These are phyloP conservation scores for Galagoides demidoff DNA, from an alignment of 2,797 vertebrate species.

Conservation along the genomic window DNA sequence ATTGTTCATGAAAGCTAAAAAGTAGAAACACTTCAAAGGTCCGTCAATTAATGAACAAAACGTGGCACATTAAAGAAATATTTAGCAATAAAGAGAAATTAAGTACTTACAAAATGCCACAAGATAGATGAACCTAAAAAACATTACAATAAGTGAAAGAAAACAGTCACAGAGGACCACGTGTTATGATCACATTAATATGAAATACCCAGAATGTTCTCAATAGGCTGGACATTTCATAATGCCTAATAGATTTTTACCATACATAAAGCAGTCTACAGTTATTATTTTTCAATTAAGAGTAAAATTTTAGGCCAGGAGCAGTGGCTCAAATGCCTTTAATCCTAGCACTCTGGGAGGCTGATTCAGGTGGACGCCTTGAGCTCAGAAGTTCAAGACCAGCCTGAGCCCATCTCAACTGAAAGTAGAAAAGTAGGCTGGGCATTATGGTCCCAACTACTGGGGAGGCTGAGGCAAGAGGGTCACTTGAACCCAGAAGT, in stretches of 20 bases:
- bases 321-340: no score
- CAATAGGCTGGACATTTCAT: not conserved
- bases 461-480: no score
- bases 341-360: no score
- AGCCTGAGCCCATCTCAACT: no score
- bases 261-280: not conserved
- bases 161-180: not conserved
- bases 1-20: not conserved
- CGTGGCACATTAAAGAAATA: not conserved
- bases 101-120: not conserved
- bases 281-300: not conserved
- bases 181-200: not conserved
- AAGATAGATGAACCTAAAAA: not conserved
- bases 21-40: not conserved
- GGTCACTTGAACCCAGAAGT: no score
- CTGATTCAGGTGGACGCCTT: no score
- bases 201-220: not conserved
- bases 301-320: not conserved
- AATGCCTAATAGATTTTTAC: not conserved
- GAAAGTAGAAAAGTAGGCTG: no score
- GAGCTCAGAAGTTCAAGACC: no score
- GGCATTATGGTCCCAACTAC: no score
- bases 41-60: not conserved
- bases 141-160: not conserved
- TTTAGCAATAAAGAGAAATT: constrained; percentile 16